Conservation (phyloP, 2,888 invertebrate species). For the Thysanoteuthis rhombus region DNA sequence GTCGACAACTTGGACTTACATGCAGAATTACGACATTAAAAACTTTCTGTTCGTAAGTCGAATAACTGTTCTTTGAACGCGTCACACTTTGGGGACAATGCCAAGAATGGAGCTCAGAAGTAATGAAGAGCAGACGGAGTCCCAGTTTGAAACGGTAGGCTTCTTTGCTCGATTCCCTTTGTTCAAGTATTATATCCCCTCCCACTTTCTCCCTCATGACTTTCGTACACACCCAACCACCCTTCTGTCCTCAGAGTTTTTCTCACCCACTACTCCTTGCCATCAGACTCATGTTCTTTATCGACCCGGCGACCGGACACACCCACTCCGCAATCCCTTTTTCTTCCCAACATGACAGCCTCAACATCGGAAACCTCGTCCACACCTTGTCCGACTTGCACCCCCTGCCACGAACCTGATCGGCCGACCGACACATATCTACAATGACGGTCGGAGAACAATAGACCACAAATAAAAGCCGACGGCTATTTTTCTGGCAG, state of each 20-base stretch:
- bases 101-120: neutral
- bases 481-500: neutral
- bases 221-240: neutral
- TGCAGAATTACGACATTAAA: neutral
- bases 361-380: neutral
- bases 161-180: neutral
- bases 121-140: neutral
- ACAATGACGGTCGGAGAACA: neutral
- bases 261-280: neutral
- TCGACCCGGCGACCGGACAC: neutral
- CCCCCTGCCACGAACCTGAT: neutral
- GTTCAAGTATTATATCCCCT: neutral
- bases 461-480: slow-evolving; percentile 12
- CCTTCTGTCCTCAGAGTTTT: neutral
- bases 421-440: neutral
- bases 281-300: neutral
- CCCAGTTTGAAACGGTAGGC: neutral
- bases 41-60: neutral
- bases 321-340: neutral
- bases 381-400: neutral
- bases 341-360: neutral
- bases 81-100: neutral
- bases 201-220: neutral
- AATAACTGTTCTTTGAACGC: neutral
- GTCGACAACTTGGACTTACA: neutral